Evolutionary conservation across 2,797 vertebrate genomes (phyloP).

Genomic region (Tachyglossus aculeatus): DNA sequence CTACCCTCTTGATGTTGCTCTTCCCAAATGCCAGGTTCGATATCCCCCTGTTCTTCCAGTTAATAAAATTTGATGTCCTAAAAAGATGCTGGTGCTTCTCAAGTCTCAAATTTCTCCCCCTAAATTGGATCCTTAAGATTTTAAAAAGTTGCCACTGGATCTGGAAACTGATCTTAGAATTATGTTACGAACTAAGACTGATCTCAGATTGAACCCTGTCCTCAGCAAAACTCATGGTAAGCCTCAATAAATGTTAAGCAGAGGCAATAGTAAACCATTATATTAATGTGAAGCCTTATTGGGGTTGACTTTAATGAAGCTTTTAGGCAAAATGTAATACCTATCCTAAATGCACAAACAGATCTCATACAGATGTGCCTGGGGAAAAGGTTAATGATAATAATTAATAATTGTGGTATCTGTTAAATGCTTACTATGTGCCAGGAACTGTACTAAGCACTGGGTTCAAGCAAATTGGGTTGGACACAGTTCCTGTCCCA

Average conservation of each 20-base stretch:
- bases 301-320: not conserved
- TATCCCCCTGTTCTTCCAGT: not conserved
- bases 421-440: too few relatives aligned
- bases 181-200: too few relatives aligned
- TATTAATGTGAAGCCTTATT: not conserved
- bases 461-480: too few relatives aligned
- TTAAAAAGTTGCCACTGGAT: not conserved
- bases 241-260: not conserved
- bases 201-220: not conserved
- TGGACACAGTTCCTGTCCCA: too few relatives aligned
- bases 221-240: not conserved
- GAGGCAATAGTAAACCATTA: not conserved
- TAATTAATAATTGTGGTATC: too few relatives aligned
- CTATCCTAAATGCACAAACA: not conserved
- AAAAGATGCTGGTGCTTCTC: constrained; percentile 1
- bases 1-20: too few relatives aligned
- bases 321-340: not conserved
- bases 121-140: not conserved
- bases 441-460: too few relatives aligned
- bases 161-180: constrained; percentile 1
- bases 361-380: too few relatives aligned
- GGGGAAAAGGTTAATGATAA: too few relatives aligned
- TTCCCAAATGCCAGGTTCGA: too few relatives aligned
- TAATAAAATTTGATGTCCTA: constrained; percentile 20
- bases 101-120: not conserved